These are phyloP conservation scores for Dasypogon diadema DNA, from an alignment of 2,888 invertebrate genomes.

Conservation along the genomic window DNA sequence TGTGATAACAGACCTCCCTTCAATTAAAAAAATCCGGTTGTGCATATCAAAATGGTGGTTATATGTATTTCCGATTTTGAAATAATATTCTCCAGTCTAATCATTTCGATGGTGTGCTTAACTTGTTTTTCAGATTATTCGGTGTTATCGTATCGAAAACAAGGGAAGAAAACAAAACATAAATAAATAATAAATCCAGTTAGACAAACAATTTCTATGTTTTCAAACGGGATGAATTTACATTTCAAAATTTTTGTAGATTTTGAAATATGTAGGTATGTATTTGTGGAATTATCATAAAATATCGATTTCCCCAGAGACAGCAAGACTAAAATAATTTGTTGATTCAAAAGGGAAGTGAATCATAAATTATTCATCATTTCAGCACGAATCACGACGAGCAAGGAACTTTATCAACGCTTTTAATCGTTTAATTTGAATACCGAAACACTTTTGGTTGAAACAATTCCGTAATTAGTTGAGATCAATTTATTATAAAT, in stretches of 20 bases:
- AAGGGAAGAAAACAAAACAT: no score
- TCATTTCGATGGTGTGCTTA: no score
- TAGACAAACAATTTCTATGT: background rate
- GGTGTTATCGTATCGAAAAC: no score
- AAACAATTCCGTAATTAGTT: conserved; percentile 26
- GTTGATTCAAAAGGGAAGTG: conserved; percentile 31
- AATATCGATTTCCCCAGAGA: conserved; percentile 35
- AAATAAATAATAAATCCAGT: no score
- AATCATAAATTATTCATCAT: conserved; percentile 31
- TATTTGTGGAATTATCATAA: conserved; percentile 19
- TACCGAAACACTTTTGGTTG: conserved; percentile 19
- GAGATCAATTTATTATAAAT: conserved; percentile 27
- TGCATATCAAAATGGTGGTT: no score
- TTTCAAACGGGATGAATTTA: background rate
- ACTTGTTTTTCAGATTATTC: no score
- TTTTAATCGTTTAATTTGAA: conserved; percentile 42
- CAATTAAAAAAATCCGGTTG: no score
- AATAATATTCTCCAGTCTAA: no score
- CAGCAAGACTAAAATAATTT: conserved; percentile 27
- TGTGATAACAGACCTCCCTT: no score
- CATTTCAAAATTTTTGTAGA: background rate
- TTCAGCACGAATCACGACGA: conserved; percentile 23
- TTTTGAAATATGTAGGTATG: no score
- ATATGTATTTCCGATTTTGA: no score
- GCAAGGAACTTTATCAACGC: conserved; percentile 18